Base-by-base conservation (phyloP, 1,140 invertebrate species). In the Lepidurus couesii region DNA sequence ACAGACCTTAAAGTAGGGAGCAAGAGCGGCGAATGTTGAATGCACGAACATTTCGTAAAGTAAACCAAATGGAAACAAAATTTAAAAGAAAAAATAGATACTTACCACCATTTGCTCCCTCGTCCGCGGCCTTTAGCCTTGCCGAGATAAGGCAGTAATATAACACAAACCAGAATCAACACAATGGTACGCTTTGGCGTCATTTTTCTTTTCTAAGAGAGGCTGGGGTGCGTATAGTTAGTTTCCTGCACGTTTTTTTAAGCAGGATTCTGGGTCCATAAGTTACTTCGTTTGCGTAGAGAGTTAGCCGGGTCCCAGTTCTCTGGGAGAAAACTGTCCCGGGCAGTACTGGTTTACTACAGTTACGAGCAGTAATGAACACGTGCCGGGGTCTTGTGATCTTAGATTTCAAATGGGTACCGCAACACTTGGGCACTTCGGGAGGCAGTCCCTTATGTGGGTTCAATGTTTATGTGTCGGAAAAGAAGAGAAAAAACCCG, bases 71-170 rank as follows among this genome's bases (percentile, higher is more conserved):
- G 34, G 3, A 34, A 34, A 34, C 4, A 0, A 3, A 34, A 34
- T 34, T 3, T 34, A 4, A 34, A 34, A 34, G 3, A 75, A 74
- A 43, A 44, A 75, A 47, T 76, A 80, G 26, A 8, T 42, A 83
- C 84, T 82, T 82, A 85, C 84, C 84, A 85, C 84, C 84, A 85
- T 81, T 84, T 84, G 80, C 82, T 83, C 43, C 84, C 83, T 73
- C 84, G 75, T 77, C 84, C 83, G 74, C 84, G 79, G 8, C 83
- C 82, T 78, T 79, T 78, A 42, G 82, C 81, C 79, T 79, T 82
- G 21, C 82, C 79, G 21, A 81, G 80, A 43, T 80, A 81, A 11
- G 82, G 82, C 75, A 81, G 81, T 21, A 81, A 80, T 24, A 82
- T 80, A 80, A 82, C 81, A 26, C 80, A 79, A 47, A 81, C 81